Evolutionary conservation across 2,113 vertebrate species (phyloP).

Genomic region (Oncorhynchus mykiss): DNA sequence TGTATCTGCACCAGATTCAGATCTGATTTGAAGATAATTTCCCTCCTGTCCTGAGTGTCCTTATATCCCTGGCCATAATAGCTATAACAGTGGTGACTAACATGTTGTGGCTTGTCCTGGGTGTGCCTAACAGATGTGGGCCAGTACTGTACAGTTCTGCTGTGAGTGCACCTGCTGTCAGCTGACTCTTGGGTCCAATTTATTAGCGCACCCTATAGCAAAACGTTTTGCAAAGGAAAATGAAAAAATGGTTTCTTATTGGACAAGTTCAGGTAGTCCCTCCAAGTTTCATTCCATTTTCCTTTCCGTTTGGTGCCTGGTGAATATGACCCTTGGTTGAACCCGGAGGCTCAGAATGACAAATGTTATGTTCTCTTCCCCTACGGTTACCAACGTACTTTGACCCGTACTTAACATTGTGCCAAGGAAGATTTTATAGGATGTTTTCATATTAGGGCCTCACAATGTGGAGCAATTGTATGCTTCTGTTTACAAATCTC

Average conservation of each 20-base stretch:
- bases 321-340: not conserved
- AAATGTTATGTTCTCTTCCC: not conserved
- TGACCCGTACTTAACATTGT: not conserved
- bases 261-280: no score
- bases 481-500: not conserved
- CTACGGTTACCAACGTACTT: not conserved
- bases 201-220: no score
- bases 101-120: constrained; percentile 25
- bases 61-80: no score
- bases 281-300: no score
- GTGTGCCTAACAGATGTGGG: constrained; percentile 3
- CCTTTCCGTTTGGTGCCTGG: no score
- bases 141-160: not conserved
- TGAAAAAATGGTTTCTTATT: no score
- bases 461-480: not conserved
- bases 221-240: no score
- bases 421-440: not conserved
- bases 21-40: not conserved
- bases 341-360: not conserved
- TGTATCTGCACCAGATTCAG: not conserved
- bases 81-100: not conserved
- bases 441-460: not conserved
- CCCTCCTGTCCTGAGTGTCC: not conserved
- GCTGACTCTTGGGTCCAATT: not conserved
- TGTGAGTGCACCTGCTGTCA: not conserved